Base-by-base conservation (phyloP, 1,140 invertebrate species). In the Drosophila bocqueti region DNA sequence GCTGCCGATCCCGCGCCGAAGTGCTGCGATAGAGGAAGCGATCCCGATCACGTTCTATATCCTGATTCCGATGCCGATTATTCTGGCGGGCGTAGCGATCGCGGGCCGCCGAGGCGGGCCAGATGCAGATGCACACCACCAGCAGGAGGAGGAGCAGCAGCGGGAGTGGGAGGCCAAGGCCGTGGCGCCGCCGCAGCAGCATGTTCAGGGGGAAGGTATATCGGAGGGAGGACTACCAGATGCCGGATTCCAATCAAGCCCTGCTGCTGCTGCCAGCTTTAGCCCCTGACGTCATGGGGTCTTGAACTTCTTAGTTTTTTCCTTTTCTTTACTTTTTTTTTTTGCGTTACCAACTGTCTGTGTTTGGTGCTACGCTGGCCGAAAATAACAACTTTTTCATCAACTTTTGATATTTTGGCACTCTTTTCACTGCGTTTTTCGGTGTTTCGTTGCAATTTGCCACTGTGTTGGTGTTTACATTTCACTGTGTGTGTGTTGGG, bases 401-500 rank as follows among this genome's bases (percentile, higher is more conserved):
- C 67, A 76, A 77, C 65, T 79, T 50, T 79, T 50, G 29, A 54
- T 62, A 68, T 82, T 82, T 29, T 79, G 54, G 31, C 45, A 65
- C 83, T 87, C 85, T 89, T 83, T 55, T 87, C 72, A 77, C 85
- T 87, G 84, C 84, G 81, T 81, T 89, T 81, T 71, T 38, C 31
- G 59, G 9, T 49, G 18, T 31, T 69, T 66, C 62, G 84, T 57
- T 87, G 83, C 83, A 87, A 87, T 87, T 86, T 73, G 49, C 67
- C 55, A 54, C 54, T 45, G 38, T 71, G 24, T 71, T 45, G 67
- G 67, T 71, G 63, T 67, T 71, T 67, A 71, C 67, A 71, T 71
- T 71, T 71, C 67, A 71, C 67, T 67, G 63, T 67, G 47, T 68
- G 58, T 24, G 62, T 54, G 31, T 36, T 34, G 18, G 29, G 45